Evolutionary conservation across 2,113 vertebrate species (phyloP).

Genomic region (Castor canadensis): DNA sequence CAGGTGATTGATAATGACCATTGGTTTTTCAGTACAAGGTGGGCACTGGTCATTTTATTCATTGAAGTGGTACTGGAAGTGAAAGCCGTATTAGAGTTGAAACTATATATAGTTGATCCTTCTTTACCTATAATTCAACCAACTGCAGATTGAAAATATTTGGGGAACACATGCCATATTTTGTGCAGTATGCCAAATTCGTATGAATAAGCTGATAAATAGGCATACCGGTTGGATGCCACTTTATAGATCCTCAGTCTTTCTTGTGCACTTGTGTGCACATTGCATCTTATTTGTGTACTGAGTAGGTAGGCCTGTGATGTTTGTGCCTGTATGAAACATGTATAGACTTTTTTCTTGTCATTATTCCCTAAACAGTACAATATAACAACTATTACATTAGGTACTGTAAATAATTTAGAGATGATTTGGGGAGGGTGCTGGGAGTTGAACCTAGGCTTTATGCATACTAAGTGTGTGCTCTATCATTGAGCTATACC

Average conservation of each 20-base stretch:
- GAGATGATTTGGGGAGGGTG: not conserved
- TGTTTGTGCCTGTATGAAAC: not conserved
- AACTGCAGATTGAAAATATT: not conserved
- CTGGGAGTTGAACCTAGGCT: not conserved
- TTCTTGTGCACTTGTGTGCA: not conserved
- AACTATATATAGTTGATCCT: not conserved
- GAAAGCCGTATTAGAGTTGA: not conserved
- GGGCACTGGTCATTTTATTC: not conserved
- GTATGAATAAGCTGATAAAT: not conserved
- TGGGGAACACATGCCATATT: not conserved
- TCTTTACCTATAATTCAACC: not conserved
- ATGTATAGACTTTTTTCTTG: no score
- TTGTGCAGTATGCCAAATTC: not conserved
- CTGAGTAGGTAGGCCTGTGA: not conserved
- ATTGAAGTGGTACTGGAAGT: not conserved
- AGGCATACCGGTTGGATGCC: not conserved
- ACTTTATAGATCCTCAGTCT: not conserved
- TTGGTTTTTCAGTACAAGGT: not conserved
- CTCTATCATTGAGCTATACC: no score
- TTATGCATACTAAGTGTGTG: no score
- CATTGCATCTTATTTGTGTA: not conserved
- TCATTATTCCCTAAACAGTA: not conserved
- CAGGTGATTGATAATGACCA: not conserved
- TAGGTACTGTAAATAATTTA: not conserved
- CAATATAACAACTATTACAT: not conserved